A percentile compares a stretch with the other conserved stretches of the same genome.
phyloP scores from a whole-genome alignment of 2,113 vertebrate species.

The Agapornis roseicollis region DNA sequence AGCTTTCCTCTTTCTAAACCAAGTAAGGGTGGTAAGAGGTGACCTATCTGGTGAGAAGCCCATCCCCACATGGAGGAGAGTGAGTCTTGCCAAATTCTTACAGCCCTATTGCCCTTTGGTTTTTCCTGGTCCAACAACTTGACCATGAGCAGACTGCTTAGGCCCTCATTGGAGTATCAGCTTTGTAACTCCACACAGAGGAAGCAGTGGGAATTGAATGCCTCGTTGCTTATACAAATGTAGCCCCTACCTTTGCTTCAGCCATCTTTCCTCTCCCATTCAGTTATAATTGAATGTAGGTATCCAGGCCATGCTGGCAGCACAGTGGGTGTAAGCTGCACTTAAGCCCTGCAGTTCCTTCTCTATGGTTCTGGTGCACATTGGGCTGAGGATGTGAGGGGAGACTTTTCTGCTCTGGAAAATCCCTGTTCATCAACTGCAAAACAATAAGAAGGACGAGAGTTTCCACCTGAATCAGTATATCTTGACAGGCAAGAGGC shows the following conservation, averaged over 20 bases:
- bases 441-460: neutral
- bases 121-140: neutral
- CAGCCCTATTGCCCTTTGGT: rapidly evolving
- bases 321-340: neutral
- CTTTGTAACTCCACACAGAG: neutral
- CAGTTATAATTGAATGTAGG: neutral
- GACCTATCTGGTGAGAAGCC: neutral
- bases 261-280: neutral
- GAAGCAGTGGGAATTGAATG: neutral
- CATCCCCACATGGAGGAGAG: neutral
- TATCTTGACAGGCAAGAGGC: neutral
- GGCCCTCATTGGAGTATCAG: neutral
- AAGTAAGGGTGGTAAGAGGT: neutral
- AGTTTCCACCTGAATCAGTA: neutral
- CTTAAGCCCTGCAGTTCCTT: neutral
- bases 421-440: neutral
- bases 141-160: neutral
- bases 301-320: neutral
- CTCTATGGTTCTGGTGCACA: neutral
- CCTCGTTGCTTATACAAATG: neutral
- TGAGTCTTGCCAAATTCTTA: neutral
- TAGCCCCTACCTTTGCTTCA: neutral
- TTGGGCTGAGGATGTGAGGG: neutral
- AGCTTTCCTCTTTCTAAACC: neutral
- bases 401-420: neutral